Evolutionary conservation across 2,113 vertebrate species (phyloP).

Genomic region (Pachyramphus minor): DNA sequence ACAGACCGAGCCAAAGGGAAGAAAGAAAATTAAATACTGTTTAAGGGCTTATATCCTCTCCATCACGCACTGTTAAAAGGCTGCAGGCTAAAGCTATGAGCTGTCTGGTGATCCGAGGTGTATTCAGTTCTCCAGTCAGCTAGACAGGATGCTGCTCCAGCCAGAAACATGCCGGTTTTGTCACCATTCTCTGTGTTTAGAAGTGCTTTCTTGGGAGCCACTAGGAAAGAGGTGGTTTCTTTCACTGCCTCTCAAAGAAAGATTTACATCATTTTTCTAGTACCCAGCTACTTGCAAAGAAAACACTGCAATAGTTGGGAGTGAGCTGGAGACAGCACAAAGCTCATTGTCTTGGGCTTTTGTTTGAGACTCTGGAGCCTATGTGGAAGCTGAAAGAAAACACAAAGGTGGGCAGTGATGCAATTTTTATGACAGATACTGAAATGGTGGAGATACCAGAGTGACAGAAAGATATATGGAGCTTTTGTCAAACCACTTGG

Average conservation of each 20-base stretch:
- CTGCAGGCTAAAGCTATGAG: not conserved
- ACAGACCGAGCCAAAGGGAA: not conserved
- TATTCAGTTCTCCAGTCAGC: not conserved
- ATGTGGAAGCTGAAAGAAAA: not conserved
- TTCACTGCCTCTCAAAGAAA: not conserved
- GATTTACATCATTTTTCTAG: not conserved
- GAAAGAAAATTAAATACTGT: not conserved
- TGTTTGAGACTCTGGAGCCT: not conserved
- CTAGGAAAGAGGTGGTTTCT: not conserved
- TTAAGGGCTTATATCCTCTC: not conserved
- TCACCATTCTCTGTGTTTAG: not conserved
- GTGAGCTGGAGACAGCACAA: not conserved
- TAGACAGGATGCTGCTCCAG: not conserved
- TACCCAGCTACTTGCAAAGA: not conserved
- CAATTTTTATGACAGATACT: not conserved
- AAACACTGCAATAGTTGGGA: not conserved
- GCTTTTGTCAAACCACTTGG: not conserved
- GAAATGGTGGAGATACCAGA: not conserved
- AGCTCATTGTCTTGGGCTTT: not conserved
- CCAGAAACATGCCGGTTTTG: not conserved
- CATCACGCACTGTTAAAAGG: not conserved
- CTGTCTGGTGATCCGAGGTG: accelerated
- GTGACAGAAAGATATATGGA: not conserved
- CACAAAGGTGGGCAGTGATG: not conserved
- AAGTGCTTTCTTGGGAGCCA: not conserved